Conservation (phyloP, 1,140 invertebrate species). For the Bombus breviceps region DNA sequence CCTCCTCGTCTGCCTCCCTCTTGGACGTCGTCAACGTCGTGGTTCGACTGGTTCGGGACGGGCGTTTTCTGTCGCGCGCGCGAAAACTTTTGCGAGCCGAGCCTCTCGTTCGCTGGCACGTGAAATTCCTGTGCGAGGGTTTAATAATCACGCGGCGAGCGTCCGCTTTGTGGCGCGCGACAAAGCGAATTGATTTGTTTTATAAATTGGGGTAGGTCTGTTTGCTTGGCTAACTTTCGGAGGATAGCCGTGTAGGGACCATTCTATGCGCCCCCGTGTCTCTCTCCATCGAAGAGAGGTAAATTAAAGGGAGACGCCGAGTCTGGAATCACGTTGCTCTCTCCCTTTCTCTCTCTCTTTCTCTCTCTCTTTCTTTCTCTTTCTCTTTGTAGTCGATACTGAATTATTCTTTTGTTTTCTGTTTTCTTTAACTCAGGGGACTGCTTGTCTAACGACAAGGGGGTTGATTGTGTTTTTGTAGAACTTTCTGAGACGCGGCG, state of each 20-base stretch:
- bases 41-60: slow-evolving; percentile 23
- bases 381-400: background rate
- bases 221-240: slow-evolving; percentile 54
- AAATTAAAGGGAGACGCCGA: slow-evolving; percentile 17
- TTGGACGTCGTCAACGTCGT: background rate
- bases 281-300: background rate
- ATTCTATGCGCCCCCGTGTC: background rate
- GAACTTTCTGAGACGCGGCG: rapidly evolving
- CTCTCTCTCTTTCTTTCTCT: too few species aligned
- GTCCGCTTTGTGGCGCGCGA: slow-evolving; percentile 40
- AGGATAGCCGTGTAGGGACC: slow-evolving; percentile 22
- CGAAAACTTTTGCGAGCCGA: slow-evolving; percentile 46
- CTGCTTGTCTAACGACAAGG: background rate
- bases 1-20: background rate
- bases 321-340: too few species aligned
- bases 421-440: background rate
- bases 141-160: slow-evolving; percentile 42
- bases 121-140: slow-evolving; percentile 47
- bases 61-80: slow-evolving; percentile 34
- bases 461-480: background rate
- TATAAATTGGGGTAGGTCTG: slow-evolving; percentile 57
- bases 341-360: too few species aligned
- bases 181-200: slow-evolving; percentile 56
- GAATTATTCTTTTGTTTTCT: background rate
- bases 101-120: slow-evolving; percentile 43